Conservation (phyloP, 2,797 vertebrate species). For the Graptemys geographica region DNA sequence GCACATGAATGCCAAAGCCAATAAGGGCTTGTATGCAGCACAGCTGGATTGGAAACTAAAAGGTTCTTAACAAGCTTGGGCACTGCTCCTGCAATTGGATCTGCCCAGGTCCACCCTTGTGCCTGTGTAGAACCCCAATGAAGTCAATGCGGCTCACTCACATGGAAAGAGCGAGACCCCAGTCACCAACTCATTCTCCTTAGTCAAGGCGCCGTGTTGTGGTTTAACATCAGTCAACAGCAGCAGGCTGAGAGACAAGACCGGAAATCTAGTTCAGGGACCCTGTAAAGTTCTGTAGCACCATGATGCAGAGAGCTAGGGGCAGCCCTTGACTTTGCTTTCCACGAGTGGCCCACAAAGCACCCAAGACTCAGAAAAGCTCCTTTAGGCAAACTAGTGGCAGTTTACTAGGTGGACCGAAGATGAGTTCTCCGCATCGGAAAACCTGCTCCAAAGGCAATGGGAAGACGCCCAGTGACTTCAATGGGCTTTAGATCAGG, state of each 20-base stretch:
- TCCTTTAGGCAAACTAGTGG: background rate
- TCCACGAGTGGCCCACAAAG: background rate
- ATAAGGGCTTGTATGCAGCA: constrained; percentile 56
- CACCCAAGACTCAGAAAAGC: background rate
- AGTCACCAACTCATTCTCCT: background rate
- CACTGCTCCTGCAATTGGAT: background rate
- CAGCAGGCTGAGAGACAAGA: constrained; percentile 5
- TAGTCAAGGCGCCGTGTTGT: background rate
- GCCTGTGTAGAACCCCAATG: background rate
- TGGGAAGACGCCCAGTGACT: background rate
- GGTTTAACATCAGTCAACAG: background rate
- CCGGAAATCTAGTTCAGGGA: background rate
- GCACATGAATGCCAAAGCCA: constrained; percentile 22
- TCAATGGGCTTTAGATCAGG: background rate
- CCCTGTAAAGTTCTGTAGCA: background rate
- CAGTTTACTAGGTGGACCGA: background rate
- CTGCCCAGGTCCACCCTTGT: background rate
- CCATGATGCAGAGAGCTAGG: background rate
- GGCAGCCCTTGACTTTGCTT: background rate
- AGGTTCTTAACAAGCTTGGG: constrained; percentile 25
- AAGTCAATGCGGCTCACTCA: background rate
- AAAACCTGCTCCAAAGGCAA: background rate
- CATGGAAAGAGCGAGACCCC: background rate
- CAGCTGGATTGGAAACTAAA: background rate
- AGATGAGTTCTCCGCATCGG: background rate